phyloP scores from a whole-genome alignment of 1,140 invertebrate genomes.

The Bombus affinis region DNA sequence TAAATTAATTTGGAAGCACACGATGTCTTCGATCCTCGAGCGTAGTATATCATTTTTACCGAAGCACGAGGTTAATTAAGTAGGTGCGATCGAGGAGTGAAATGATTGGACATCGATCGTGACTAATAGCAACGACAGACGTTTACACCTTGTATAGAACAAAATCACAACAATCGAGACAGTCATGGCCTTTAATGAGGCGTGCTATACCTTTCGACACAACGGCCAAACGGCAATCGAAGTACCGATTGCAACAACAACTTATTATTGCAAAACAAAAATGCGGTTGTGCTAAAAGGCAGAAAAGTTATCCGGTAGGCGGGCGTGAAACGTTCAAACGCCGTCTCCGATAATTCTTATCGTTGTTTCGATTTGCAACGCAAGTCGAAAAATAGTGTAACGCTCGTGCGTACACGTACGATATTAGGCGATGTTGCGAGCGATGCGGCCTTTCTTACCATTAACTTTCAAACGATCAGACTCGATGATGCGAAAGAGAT shows the following conservation, averaged over 20 bases:
- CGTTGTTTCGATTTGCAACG: conserved; percentile 21
- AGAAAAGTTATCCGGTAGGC: conserved; percentile 2
- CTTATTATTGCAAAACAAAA: conserved; percentile 44
- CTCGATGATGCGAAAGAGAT: rapidly evolving
- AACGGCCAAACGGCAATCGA: conserved; percentile 25
- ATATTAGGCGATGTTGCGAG: background rate
- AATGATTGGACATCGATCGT: conserved; percentile 16
- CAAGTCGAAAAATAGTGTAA: background rate
- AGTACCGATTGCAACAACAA: conserved; percentile 35
- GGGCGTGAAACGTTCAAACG: background rate
- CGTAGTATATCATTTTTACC: background rate
- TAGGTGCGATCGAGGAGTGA: background rate
- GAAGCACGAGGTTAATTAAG: background rate
- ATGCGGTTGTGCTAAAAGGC: conserved; percentile 19
- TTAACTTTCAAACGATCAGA: background rate
- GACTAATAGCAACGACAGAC: conserved; percentile 15
- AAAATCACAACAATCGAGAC: conserved; percentile 34
- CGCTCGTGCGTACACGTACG: background rate
- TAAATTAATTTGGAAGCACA: background rate
- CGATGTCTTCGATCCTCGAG: background rate
- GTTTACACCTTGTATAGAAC: conserved; percentile 27
- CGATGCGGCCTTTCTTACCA: background rate
- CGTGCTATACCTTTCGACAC: conserved; percentile 29
- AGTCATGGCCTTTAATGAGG: conserved; percentile 41
- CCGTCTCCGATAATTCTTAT: conserved; percentile 38